Conservation (phyloP, 2,888 invertebrate genomes). For the Ecliptopera silaceata region DNA sequence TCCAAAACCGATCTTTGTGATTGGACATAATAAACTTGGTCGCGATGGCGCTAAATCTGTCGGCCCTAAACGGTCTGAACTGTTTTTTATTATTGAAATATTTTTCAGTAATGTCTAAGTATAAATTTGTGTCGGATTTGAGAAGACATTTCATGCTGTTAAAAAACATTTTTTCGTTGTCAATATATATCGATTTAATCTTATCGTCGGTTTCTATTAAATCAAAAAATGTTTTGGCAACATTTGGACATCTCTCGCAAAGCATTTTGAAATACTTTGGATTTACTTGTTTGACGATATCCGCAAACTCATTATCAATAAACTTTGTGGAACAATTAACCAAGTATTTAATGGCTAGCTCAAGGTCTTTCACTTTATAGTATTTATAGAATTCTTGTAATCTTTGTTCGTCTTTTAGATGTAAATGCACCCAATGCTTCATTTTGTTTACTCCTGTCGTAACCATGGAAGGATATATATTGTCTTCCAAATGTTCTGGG, state of each 20-base stretch:
- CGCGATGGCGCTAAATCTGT: slow-evolving; percentile 29
- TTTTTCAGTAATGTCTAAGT: slow-evolving; percentile 40
- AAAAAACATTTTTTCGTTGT: slow-evolving; percentile 21
- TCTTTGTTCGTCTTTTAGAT: slow-evolving; percentile 29
- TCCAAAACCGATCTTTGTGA: slow-evolving; percentile 35
- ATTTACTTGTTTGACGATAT: slow-evolving; percentile 31
- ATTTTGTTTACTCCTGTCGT: slow-evolving; percentile 50
- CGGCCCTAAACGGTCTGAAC: too few species aligned
- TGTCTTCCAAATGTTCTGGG: slow-evolving; percentile 55
- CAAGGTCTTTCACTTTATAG: slow-evolving; percentile 29
- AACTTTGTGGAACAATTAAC: slow-evolving; percentile 26
- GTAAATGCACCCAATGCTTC: slow-evolving; percentile 54
- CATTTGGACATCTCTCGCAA: slow-evolving; percentile 32
- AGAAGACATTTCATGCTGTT: slow-evolving; percentile 28
- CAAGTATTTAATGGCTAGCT: slow-evolving; percentile 37
- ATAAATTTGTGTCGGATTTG: slow-evolving; percentile 33
- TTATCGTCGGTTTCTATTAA: slow-evolving; percentile 20
- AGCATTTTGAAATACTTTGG: slow-evolving; percentile 39
- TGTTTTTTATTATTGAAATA: slow-evolving; percentile 28
- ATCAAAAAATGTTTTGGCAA: slow-evolving; percentile 35
- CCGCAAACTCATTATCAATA: slow-evolving; percentile 26
- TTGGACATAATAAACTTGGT: slow-evolving; percentile 39
- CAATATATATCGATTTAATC: slow-evolving; percentile 19
- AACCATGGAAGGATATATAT: slow-evolving; percentile 59
- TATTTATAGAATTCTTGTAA: slow-evolving; percentile 37